Percentiles rank a stretch among this genome's conserved stretches.
Conservation (phyloP, 2,888 invertebrate genomes). For the Maniola hyperantus region DNA sequence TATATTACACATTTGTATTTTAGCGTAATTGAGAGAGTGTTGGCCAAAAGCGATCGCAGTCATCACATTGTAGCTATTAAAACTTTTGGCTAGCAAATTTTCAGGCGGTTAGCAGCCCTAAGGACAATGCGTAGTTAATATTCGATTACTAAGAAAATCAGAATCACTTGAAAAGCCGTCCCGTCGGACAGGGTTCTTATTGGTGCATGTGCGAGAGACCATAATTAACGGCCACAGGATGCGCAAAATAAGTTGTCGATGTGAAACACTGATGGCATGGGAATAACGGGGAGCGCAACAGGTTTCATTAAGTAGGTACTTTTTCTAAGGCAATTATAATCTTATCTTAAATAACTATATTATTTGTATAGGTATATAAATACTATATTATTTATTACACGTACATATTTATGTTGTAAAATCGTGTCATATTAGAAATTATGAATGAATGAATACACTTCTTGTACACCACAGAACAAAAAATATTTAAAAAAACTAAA, state of each 20-base stretch:
- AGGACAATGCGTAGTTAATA: slow-evolving; percentile 11
- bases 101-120: slow-evolving; percentile 3
- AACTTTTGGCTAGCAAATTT: neutral
- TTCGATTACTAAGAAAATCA: slow-evolving; percentile 26
- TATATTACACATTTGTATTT: no score
- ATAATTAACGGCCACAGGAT: slow-evolving; percentile 34
- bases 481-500: no score
- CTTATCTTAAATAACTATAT: no score
- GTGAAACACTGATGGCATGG: slow-evolving; percentile 15
- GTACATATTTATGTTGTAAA: no score
- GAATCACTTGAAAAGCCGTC: slow-evolving; percentile 33
- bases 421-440: no score
- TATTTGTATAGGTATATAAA: no score
- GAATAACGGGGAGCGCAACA: slow-evolving; percentile 10
- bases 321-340: neutral
- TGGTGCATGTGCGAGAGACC: slow-evolving; percentile 17
- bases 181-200: slow-evolving; percentile 29
- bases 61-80: no score
- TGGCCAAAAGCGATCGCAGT: no score
- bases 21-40: no score
- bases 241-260: slow-evolving; percentile 35
- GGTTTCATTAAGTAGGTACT: neutral
- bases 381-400: neutral
- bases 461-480: no score
- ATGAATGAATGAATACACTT: no score